Percentiles rank a stretch among this genome's conserved stretches.
phyloP scores from a whole-genome alignment of 2,797 vertebrate species.

The Margarornis squamiger region DNA sequence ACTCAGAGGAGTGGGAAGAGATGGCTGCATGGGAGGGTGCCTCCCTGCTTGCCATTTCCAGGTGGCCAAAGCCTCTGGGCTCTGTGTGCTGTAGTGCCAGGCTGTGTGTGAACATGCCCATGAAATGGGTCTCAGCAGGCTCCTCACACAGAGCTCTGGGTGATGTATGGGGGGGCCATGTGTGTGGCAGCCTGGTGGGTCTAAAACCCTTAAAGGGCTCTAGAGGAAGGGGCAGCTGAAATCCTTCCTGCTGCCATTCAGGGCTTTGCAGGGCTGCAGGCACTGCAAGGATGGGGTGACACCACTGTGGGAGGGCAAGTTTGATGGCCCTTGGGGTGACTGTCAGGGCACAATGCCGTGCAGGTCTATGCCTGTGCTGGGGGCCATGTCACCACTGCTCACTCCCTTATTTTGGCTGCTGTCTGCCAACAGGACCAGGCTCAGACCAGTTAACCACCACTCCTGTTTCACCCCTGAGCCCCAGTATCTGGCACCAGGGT shows the following conservation, averaged over 20 bases:
- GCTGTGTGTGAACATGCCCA: background rate
- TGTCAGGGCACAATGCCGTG: background rate
- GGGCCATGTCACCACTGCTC: background rate
- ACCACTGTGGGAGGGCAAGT: background rate
- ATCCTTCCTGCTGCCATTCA: background rate
- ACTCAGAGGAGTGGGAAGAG: background rate
- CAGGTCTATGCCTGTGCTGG: background rate
- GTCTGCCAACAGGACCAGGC: background rate
- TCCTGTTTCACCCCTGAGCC: background rate
- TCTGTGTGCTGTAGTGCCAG: background rate
- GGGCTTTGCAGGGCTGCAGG: background rate
- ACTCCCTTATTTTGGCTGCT: background rate
- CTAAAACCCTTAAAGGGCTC: background rate
- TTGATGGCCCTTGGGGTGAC: background rate
- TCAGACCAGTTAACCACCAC: background rate
- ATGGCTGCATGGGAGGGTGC: background rate
- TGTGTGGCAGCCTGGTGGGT: rapidly evolving
- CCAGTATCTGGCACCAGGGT: background rate
- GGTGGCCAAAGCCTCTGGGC: background rate
- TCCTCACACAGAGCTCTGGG: background rate
- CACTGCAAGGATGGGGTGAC: rapidly evolving
- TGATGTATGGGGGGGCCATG: rapidly evolving
- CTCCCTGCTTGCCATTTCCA: background rate
- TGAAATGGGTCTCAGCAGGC: background rate
- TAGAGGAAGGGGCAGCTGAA: background rate